Base-by-base conservation (phyloP, 2,797 vertebrate species). In the Muraenolepis orangiensis region DNA sequence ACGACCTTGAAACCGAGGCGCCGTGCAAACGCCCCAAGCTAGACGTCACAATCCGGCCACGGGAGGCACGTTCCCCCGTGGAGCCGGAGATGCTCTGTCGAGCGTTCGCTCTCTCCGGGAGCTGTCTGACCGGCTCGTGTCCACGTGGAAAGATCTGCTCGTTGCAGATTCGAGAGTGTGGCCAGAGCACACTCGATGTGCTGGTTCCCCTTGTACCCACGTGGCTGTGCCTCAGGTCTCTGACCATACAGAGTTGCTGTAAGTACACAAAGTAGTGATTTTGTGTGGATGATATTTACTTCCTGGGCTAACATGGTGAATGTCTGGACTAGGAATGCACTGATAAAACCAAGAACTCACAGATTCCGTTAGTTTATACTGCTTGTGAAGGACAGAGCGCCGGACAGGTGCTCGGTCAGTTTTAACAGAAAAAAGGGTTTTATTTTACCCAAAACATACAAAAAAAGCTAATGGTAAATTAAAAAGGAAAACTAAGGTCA, bases 211-310 rank as follows among this genome's bases (percentile, higher is more conserved):
- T 80, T 32, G 81, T 94, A 64, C 90, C 93, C 18, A 88, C 90
- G 0, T 93, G 92, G 80, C 74, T 81, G 69, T 85, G 86, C 81
- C 91, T 94, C 66, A 81, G 73, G 46, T 90, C 88, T 18, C 86
- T 93, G 11, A 87, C 82, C 31, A 86, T 94, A 32, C 83, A 90
- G 32, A 88, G 86, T 74, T 57, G 28, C 13, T 67, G 92, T 93
- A 87, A 90, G 92, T 89, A 10, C 36, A 10, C 36, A 42, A 6
- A 11, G 12, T 28, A 3, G 8, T 4, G 6, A 38, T 11, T 38
- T 38, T 38, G n/a, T n/a, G n/a, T n/a, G n/a, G n/a, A n/a, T n/a
- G 7, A 34, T 34, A 34, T 34, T 3, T 38, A 38, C 36, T 11
- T 38, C 36, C 36, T 11, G 36, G 10, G 36, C 36, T 34, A n/a